Conservation (phyloP, 2,113 vertebrate genomes). For the Orientallactaga bullata region DNA sequence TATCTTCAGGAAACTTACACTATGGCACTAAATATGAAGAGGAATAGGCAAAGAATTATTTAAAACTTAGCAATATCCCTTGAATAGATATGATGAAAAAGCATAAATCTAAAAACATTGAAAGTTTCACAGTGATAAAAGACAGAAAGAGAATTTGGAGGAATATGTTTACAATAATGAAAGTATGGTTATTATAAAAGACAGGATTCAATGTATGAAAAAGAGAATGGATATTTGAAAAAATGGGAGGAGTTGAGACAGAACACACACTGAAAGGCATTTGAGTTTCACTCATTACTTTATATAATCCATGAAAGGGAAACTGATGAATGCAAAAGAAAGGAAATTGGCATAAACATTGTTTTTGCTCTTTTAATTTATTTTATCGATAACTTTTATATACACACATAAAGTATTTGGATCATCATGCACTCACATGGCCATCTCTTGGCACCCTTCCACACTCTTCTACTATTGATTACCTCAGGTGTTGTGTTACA, state of each 20-base stretch:
- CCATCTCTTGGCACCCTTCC: too few species aligned
- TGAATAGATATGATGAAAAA: neutral
- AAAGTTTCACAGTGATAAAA: constrained; percentile 8
- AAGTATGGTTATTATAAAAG: neutral
- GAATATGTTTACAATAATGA: neutral
- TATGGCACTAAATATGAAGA: neutral
- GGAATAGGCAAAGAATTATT: neutral
- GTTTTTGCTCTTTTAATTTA: too few species aligned
- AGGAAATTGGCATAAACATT: constrained; percentile 1
- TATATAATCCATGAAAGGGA: neutral
- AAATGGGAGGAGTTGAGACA: neutral
- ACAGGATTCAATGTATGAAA: neutral
- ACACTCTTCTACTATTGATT: neutral
- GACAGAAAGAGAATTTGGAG: neutral
- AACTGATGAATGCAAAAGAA: neutral
- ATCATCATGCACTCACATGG: too few species aligned
- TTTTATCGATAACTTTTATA: too few species aligned
- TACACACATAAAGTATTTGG: too few species aligned
- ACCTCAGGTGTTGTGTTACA: neutral
- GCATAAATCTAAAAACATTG: neutral
- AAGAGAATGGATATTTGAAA: neutral
- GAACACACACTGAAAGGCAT: neutral
- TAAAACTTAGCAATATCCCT: neutral
- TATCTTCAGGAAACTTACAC: neutral
- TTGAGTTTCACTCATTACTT: neutral